These are phyloP conservation scores for Conus betulinus DNA, from an alignment of 1,140 invertebrate genomes.

Conservation along the genomic window DNA sequence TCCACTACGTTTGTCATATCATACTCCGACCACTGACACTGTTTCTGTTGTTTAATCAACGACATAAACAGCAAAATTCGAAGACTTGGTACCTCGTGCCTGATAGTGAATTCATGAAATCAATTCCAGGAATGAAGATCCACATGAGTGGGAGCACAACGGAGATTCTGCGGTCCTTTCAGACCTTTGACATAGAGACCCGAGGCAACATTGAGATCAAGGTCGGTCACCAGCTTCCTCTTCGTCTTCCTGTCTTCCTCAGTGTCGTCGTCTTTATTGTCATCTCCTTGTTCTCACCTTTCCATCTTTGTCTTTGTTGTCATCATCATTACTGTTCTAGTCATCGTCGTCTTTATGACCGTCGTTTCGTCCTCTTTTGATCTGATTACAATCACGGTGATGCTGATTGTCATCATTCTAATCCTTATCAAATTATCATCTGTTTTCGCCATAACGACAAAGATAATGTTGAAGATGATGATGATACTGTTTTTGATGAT, in stretches of 20 bases:
- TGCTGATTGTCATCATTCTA: too few species aligned
- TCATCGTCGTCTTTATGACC: too few species aligned
- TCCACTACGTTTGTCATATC: too few species aligned
- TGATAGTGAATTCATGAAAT: not conserved
- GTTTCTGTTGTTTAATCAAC: too few species aligned
- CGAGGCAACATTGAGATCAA: conserved; percentile 40
- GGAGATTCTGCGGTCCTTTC: conserved; percentile 16
- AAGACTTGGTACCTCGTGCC: not conserved
- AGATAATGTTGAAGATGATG: too few species aligned
- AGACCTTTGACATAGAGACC: conserved; percentile 17
- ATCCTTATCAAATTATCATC: too few species aligned
- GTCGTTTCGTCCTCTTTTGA: too few species aligned
- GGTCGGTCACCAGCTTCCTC: conserved; percentile 18
- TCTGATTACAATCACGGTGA: too few species aligned
- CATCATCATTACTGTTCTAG: not conserved
- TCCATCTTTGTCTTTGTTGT: not conserved
- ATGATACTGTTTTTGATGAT: too few species aligned
- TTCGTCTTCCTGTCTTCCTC: not conserved
- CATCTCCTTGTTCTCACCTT: not conserved
- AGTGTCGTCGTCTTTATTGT: not conserved
- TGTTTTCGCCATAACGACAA: too few species aligned
- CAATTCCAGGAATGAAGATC: conserved; percentile 42
- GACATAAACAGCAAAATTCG: too few species aligned
- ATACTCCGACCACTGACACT: too few species aligned
- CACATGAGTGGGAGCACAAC: conserved; percentile 39